Evolutionary conservation across 2,797 vertebrate genomes (phyloP).

Genomic region (Chelonia mydas): DNA sequence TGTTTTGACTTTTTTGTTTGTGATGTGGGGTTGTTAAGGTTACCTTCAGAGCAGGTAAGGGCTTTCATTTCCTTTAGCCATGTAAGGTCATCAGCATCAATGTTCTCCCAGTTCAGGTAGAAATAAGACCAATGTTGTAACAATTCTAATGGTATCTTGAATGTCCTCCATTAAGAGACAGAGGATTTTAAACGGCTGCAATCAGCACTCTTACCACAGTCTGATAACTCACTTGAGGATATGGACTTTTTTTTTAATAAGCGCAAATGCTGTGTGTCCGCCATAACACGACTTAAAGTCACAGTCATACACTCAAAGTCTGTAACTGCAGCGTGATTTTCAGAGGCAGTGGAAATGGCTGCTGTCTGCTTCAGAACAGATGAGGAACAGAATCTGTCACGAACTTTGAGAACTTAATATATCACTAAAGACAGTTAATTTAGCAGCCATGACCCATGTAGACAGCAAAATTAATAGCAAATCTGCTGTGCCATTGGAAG

Average conservation of each 20-base stretch:
- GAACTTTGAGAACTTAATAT: slow-evolving; percentile 79
- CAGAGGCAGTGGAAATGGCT: slow-evolving; percentile 56
- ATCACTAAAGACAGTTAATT: slow-evolving; percentile 83
- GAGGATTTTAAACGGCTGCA: slow-evolving; percentile 20
- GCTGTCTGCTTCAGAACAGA: slow-evolving; percentile 67
- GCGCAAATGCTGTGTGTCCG: background rate
- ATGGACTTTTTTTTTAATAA: slow-evolving; percentile 47
- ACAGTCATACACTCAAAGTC: slow-evolving; percentile 52
- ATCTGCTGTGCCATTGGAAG: slow-evolving; percentile 9
- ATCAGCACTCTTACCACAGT: background rate
- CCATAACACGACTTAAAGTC: slow-evolving; percentile 42
- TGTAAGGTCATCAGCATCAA: background rate
- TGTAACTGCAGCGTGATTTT: slow-evolving; percentile 48
- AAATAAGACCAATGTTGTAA: slow-evolving; percentile 20
- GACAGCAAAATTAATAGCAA: slow-evolving; percentile 76
- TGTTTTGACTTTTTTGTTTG: background rate
- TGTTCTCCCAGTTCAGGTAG: background rate
- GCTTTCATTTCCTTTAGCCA: background rate
- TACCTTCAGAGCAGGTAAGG: background rate
- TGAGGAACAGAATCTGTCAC: slow-evolving; percentile 75
- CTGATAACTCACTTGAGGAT: slow-evolving; percentile 11
- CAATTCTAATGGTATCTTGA: background rate
- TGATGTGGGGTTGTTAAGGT: background rate
- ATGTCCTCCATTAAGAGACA: background rate
- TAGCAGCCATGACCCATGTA: slow-evolving; percentile 73